Base-by-base conservation (phyloP, 2,888 invertebrate species). In the Thera britannica region DNA sequence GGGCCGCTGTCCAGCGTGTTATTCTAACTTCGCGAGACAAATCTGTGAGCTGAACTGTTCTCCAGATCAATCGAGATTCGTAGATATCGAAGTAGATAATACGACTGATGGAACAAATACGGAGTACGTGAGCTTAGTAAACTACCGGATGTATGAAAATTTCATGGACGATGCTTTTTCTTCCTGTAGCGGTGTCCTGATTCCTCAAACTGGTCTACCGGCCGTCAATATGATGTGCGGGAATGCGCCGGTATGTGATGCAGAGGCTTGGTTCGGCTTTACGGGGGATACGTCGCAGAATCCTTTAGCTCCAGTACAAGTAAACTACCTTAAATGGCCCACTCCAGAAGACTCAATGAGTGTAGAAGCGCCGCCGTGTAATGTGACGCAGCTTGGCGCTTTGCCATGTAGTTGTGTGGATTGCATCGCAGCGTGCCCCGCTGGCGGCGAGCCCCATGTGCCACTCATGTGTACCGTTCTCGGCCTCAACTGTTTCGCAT, bases 41-140 rank as follows among this genome's bases (percentile, higher is more conserved):
- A 96, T 97, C 75, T 99, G 99, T 83, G 95, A 96, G 74, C 94
- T 97, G 87, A 96, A 97, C 4, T 99, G 99, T 86, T 94, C 95
- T 2, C 95, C 96, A 0, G 93, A 96, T 58, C 98, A 98, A 77
- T 94, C 95, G 34, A 79, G 83, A 3, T 93, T 89, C 65, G 63
- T 91, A 2, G 83, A 86, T n/a, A 82, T 89, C 1, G 71, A 77
- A 12, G 74, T 77, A 6, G 80, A 71, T 41, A 65, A 67, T 0
- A 76, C 83, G 1, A 63, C 77, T 5, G 79, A 84, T 51, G 80
- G 77, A 5, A 70, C 58, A 56, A 72, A 44, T 0, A 68, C 52
- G 57, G 72, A 41, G 0, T 96, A 93, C 76, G 94, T 95, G 0
- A 82, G 88, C 54, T 87, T 88, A 74, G 83, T 96, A 7, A 83